Evolutionary conservation across 2,113 vertebrate species (phyloP).

Genomic region (Dascyllus trimaculatus): DNA sequence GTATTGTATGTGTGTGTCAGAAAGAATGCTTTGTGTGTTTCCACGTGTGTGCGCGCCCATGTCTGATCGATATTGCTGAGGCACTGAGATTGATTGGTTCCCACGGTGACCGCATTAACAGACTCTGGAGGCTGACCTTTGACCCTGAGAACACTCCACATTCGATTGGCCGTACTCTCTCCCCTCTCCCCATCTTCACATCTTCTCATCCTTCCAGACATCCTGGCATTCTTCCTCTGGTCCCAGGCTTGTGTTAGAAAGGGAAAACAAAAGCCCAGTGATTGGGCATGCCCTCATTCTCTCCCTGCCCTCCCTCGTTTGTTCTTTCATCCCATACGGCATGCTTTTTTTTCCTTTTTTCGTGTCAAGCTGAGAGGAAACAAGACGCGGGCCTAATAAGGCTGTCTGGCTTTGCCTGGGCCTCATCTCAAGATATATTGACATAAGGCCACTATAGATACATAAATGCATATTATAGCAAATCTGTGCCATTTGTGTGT

Average conservation of each 20-base stretch:
- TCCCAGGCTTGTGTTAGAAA: conserved; percentile 26
- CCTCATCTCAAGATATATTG: conserved; percentile 1
- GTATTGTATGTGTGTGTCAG: conserved; percentile 35
- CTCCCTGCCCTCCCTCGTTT: conserved; percentile 60
- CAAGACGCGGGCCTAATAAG: conserved; percentile 42
- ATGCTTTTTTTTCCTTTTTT: conserved; percentile 1
- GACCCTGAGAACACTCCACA: conserved; percentile 84
- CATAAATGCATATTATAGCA: neutral
- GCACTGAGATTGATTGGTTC: conserved; percentile 93
- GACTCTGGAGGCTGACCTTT: conserved; percentile 89
- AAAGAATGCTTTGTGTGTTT: conserved; percentile 54
- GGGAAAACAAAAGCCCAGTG: conserved; percentile 46
- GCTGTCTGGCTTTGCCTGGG: conserved; percentile 17
- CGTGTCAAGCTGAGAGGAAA: conserved; percentile 34
- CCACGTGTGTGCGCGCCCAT: conserved; percentile 63
- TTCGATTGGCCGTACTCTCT: conserved; percentile 81
- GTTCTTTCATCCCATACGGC: conserved; percentile 17
- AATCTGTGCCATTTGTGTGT: neutral
- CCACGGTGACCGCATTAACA: conserved; percentile 90
- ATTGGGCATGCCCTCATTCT: conserved; percentile 72
- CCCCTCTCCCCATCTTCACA: conserved; percentile 65
- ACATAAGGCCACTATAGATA: conserved; percentile 14
- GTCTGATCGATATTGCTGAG: conserved; percentile 89
- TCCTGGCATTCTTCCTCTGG: conserved; percentile 52
- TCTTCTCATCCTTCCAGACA: conserved; percentile 40